Evolutionary conservation across 2,888 invertebrate species (phyloP).

Genomic region (Augiades crinisus): DNA sequence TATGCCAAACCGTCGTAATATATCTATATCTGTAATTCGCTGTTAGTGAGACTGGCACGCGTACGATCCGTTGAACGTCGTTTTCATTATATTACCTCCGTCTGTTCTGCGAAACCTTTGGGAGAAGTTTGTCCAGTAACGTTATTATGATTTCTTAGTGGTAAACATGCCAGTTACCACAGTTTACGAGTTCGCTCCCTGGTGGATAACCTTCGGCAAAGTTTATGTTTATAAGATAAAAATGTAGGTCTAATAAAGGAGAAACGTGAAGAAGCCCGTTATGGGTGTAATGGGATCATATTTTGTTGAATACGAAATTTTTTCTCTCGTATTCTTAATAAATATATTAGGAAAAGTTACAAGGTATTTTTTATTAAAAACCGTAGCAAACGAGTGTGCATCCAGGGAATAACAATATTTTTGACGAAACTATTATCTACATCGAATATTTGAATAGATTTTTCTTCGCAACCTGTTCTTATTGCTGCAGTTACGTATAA

Average conservation of each 20-base stretch:
- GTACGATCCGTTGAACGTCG: background rate
- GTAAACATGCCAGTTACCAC: conserved; percentile 9
- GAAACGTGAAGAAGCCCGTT: background rate
- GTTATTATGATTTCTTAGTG: conserved; percentile 18
- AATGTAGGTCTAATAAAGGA: background rate
- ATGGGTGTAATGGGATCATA: background rate
- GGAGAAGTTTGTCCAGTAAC: conserved; percentile 13
- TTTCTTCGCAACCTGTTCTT: too few relatives aligned
- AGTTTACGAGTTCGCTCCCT: background rate
- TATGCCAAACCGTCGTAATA: background rate
- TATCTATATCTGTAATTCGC: background rate
- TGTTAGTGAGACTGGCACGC: background rate
- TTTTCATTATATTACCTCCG: conserved; percentile 14
- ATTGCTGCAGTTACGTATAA: too few relatives aligned
- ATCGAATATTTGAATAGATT: too few relatives aligned
- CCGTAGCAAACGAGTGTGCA: too few relatives aligned
- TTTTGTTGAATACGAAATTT: too few relatives aligned
- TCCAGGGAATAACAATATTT: too few relatives aligned
- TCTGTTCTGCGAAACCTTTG: background rate
- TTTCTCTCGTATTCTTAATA: too few relatives aligned
- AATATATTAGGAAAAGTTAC: too few relatives aligned
- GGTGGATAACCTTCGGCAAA: background rate
- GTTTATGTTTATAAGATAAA: conserved; percentile 1
- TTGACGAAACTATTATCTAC: too few relatives aligned
- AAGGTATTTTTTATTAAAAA: too few relatives aligned